A percentile compares a stretch with the other conserved stretches of the same genome.
phyloP scores from a whole-genome alignment of 2,888 invertebrate genomes.

The Abrostola tripartita region DNA sequence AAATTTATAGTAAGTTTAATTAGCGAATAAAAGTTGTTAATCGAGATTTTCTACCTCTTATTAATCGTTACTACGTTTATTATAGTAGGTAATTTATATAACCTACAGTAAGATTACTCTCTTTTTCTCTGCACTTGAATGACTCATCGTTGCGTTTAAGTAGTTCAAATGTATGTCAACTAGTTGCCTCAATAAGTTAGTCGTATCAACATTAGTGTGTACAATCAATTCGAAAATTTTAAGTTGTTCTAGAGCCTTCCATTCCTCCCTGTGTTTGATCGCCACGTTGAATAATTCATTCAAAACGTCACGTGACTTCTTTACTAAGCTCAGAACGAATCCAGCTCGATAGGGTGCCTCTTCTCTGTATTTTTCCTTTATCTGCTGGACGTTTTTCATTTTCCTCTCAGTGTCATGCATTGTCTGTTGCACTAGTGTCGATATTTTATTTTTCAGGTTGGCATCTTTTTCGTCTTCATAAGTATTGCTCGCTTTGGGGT shows the following conservation, averaged over 20 bases:
- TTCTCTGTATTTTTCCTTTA: conserved; percentile 62
- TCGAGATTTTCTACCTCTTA: too few species aligned
- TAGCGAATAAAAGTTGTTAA: too few species aligned
- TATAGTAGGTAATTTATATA: background rate
- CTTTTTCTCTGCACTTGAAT: conserved; percentile 37
- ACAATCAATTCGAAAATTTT: conserved; percentile 80
- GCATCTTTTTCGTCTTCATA: conserved; percentile 61
- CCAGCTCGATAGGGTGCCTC: conserved; percentile 70
- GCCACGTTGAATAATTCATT: conserved; percentile 81
- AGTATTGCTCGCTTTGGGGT: background rate
- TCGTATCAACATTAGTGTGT: conserved; percentile 79
- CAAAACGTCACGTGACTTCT: conserved; percentile 74
- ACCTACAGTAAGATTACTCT: conserved; percentile 65
- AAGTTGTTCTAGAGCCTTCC: conserved; percentile 78
- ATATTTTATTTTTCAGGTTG: conserved; percentile 73
- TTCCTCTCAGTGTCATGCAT: conserved; percentile 69
- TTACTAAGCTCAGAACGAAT: conserved; percentile 74
- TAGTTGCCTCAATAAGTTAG: conserved; percentile 73
- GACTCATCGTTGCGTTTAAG: conserved; percentile 57
- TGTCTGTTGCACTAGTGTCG: conserved; percentile 71
- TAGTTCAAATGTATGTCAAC: conserved; percentile 71
- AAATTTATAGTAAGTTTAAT: too few species aligned
- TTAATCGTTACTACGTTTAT: too few species aligned
- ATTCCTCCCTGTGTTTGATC: conserved; percentile 76
- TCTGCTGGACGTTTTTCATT: conserved; percentile 60